phyloP scores from a whole-genome alignment of 2,888 invertebrate genomes.

The Microctonus aethiopoides region DNA sequence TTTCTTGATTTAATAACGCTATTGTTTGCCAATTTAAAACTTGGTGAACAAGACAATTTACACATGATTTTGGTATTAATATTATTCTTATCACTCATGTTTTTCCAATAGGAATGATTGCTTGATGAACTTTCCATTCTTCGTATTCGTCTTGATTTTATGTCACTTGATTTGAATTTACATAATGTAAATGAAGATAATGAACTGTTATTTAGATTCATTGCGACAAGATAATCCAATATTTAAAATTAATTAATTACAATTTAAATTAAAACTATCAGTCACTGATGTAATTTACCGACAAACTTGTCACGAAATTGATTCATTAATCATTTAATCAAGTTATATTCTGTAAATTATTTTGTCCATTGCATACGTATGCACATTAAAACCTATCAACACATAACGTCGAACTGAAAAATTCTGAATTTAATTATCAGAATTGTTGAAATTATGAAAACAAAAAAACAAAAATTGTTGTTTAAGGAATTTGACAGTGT shows the following conservation, averaged over 20 bases:
- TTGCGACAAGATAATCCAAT: neutral
- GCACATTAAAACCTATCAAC: neutral
- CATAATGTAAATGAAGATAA: neutral
- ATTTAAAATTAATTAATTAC: neutral
- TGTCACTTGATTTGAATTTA: neutral
- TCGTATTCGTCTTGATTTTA: neutral
- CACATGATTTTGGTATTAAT: neutral
- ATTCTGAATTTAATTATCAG: neutral
- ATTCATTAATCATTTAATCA: neutral
- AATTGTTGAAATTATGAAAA: neutral
- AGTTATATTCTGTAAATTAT: neutral
- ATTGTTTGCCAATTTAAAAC: slow-evolving; percentile 4
- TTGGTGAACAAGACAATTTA: neutral
- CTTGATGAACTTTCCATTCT: neutral
- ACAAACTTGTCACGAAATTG: neutral
- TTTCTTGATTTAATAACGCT: neutral
- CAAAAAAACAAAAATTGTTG: neutral
- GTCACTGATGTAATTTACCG: too few relatives aligned
- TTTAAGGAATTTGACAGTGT: neutral
- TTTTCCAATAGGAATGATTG: neutral
- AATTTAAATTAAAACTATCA: neutral
- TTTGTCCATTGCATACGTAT: neutral
- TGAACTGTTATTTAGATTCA: neutral
- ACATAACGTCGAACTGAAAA: neutral
- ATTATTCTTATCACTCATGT: neutral